Percentiles rank a stretch among this genome's conserved stretches.
These are phyloP conservation scores for Enteromius mattozi DNA, from an alignment of 2,797 vertebrate species.

Conservation along the genomic window DNA sequence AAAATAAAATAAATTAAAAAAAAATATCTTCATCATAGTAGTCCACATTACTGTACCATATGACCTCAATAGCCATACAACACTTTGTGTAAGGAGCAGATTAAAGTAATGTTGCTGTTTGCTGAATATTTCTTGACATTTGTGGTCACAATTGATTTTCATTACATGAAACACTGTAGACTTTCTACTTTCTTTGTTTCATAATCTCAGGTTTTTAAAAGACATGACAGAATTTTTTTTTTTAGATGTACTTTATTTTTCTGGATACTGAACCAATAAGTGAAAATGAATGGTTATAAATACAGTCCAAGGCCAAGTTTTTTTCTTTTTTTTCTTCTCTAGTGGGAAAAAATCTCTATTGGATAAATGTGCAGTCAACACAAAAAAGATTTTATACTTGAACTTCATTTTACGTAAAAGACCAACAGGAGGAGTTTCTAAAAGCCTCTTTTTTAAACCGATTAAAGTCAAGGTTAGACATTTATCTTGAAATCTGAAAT, in stretches of 20 bases:
- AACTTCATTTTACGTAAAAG: neutral
- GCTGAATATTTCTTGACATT: neutral
- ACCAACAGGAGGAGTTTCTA: neutral
- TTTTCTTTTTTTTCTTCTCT: neutral
- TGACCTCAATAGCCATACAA: neutral
- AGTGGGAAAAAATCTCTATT: neutral
- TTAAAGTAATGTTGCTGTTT: neutral
- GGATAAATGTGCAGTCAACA: neutral
- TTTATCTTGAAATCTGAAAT: neutral
- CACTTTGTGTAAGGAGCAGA: neutral
- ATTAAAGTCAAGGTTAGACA: constrained; percentile 10
- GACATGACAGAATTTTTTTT: neutral
- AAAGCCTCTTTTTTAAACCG: neutral
- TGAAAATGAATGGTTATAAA: neutral
- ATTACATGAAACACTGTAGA: neutral
- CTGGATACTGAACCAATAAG: neutral
- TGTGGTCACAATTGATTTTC: neutral
- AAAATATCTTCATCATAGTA: neutral
- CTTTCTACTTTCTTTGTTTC: neutral
- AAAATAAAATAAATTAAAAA: neutral
- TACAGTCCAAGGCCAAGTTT: neutral
- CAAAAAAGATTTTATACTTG: neutral
- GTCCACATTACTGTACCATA: neutral
- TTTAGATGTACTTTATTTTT: neutral
- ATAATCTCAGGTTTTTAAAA: neutral